Evolutionary conservation across 2,113 vertebrate genomes (phyloP), one percentile per base, ranked within the genome.

Genomic region (Speoplatyrhinus poulsoni): DNA sequence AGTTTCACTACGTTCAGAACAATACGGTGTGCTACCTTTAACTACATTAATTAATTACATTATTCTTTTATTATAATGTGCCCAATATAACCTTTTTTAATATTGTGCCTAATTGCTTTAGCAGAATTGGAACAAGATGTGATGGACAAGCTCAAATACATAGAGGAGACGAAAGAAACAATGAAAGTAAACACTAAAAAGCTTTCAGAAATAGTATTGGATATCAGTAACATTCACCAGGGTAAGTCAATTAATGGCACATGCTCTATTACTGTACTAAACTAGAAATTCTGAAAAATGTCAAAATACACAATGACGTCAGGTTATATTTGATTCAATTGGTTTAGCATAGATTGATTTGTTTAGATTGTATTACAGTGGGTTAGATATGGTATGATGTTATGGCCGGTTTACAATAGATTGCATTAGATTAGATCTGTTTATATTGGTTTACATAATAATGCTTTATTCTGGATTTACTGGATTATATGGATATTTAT

Each of bases 161-260:
- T 96, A 4, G 92, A 93, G 6, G 93, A 93, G 78, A 96, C 94
- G 17, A 77, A 91, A 50, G 90, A 88, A 46, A 95, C 88, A 52
- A 93, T 94, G 90, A 87, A 79, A 0, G 67, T 84, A 53, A 91
- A 95, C 63, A 60, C 33, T 70, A 75, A 76, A 58, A 94, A 85
- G 7, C 83, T 99, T 61, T 79, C 80, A 60, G 91, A 89, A 65
- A 83, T 93, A 1, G 50, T 92, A 1, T 60, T 87, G 17, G 87
- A 89, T 56, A 90, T 98, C 2, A 84, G 88, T 46, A 83, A 87
- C 54, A 78, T 95, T 71, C 93, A 95, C 32, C 73, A 85, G 90
- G 95, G 98, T 95, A 85, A 87, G 84, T 69, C 6, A 15, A 54
- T 2, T 7, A 5, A 41, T 26, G 26, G 26, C 26, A 26, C 26